Base-by-base conservation (phyloP, 2,113 vertebrate genomes). In the Oncorhynchus tshawytscha region DNA sequence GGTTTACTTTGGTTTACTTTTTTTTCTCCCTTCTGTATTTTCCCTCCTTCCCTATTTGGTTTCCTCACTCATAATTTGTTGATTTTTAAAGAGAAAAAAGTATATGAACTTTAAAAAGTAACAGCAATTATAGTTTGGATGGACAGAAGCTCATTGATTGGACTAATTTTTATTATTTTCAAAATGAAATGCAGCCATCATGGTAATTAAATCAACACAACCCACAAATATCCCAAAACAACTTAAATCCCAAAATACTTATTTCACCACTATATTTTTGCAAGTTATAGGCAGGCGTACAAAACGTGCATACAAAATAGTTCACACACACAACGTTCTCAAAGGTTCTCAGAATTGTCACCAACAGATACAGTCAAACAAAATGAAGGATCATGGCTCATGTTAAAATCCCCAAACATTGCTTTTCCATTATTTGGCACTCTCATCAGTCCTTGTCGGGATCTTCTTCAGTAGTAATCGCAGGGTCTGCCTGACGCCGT, bases 401-500 rank as follows among this genome's bases (percentile, higher is more conserved):
- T n/a, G 3, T 8, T 62, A 22, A 3, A 22, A 8, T 8, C 6
- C 34, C 34, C 34, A 54, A 22, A 62, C n/a, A n/a, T 24, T 7
- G 18, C 20, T 22, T 62, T 8, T 62, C 59, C 2, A 16, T 73
- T 62, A 82, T 34, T 80, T 82, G 1, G 22, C 71, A 22, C 9
- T 4, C 24, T 65, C 54, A 5, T 65, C 22, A 6, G 74, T n/a
- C 4, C 75, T 64, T 27, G 69, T 71, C 3, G 31, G 29, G 12
- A 49, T 24, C 34, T 90, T 60, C 49, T 85, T 89, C 71, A 93
- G 88, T 82, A 93, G 74, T 88, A 86, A 82, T 59, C 48, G 78
- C 67, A 98, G 85, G 66, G 94, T 95, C 81, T 93, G 85, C 75
- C 84, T 93, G 81, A 98, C 94, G 54, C 93, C 91, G 0, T 83